Percentiles rank a stretch among this genome's conserved stretches.
Conservation (phyloP, 2,113 vertebrate genomes). For the Cettia cetti region DNA sequence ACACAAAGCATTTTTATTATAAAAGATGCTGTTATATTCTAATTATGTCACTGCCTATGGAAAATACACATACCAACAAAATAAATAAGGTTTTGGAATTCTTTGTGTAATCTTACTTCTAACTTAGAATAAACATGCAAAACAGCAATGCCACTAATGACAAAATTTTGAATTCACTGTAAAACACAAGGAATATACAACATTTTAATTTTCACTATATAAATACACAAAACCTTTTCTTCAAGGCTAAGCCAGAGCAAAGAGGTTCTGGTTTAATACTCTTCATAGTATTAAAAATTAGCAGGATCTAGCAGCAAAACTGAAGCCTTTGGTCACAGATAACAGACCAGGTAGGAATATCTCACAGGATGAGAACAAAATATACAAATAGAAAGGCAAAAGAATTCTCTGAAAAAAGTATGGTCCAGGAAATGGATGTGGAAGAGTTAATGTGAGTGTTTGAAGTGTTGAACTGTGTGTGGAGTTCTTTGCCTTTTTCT, state of each 20-base stretch:
- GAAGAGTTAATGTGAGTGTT: background rate
- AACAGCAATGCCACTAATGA: background rate
- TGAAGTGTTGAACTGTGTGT: background rate
- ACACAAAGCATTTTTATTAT: background rate
- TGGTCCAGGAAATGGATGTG: background rate
- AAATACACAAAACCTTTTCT: background rate
- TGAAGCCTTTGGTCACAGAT: background rate
- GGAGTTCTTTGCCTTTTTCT: background rate
- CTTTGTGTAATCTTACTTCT: background rate
- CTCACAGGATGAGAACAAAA: background rate
- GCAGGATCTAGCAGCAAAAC: background rate
- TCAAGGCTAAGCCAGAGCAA: background rate
- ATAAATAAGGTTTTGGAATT: background rate
- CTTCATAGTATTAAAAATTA: background rate
- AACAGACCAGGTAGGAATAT: background rate
- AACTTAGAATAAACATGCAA: background rate
- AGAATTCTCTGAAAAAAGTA: background rate
- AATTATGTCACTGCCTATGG: background rate
- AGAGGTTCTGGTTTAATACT: too few species aligned
- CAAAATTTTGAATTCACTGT: constrained; percentile 46
- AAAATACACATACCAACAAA: background rate
- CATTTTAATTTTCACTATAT: background rate
- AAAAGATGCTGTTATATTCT: background rate
- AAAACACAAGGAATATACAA: constrained; percentile 9
- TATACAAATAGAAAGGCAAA: background rate